A percentile compares a stretch with the other conserved stretches of the same genome.
Conservation (phyloP, 2,888 invertebrate genomes). For the Brachyopa scutellaris region DNA sequence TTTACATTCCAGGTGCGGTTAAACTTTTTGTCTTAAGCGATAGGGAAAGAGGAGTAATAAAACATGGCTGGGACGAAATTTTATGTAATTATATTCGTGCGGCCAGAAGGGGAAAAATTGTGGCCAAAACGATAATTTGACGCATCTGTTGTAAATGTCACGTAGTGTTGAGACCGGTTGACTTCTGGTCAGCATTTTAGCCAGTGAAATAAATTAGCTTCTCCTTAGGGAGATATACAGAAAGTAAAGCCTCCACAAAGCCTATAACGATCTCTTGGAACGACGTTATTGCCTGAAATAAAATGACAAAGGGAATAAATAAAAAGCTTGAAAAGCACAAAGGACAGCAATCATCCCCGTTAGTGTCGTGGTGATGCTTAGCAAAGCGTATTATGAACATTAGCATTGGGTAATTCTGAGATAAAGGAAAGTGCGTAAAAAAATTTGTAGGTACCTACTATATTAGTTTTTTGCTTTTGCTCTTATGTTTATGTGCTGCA, state of each 20-base stretch:
- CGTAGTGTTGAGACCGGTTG: conserved; percentile 60
- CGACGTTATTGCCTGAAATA: conserved; percentile 52
- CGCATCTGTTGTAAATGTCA: conserved; percentile 66
- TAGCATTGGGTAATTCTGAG: neutral
- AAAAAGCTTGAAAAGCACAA: conserved; percentile 52
- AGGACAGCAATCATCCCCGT: conserved; percentile 43
- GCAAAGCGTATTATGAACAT: conserved; percentile 46
- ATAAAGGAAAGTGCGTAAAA: no score
- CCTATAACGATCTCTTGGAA: conserved; percentile 53
- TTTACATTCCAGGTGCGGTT: no score
- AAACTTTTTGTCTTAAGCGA: no score
- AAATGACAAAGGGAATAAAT: conserved; percentile 58
- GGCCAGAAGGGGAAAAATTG: conserved; percentile 19
- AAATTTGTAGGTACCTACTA: no score
- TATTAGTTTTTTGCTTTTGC: no score
- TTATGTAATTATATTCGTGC: conserved; percentile 27
- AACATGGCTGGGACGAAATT: conserved; percentile 25
- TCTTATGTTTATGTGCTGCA: neutral
- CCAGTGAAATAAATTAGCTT: conserved; percentile 60
- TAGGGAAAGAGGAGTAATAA: no score
- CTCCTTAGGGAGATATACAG: conserved; percentile 57
- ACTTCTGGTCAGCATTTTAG: conserved; percentile 65
- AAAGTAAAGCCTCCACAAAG: conserved; percentile 48
- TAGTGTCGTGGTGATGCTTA: conserved; percentile 41
- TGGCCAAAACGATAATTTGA: conserved; percentile 55